phyloP scores from a whole-genome alignment of 2,113 vertebrate genomes.

The Piaya cayana region DNA sequence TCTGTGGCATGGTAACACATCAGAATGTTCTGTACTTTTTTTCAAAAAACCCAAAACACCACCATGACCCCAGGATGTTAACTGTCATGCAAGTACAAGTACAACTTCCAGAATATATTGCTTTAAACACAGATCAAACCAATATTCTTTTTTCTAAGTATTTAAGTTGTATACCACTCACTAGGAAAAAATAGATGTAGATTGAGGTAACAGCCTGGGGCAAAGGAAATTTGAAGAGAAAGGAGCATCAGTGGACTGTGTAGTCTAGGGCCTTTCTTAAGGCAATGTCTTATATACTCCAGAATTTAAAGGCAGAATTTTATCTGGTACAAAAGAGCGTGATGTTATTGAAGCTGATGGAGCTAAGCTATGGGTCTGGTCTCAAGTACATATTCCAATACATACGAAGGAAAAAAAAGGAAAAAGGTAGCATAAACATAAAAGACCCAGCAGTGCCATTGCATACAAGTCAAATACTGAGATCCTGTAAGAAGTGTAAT shows the following conservation, averaged over 20 bases:
- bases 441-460: not conserved
- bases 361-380: not conserved
- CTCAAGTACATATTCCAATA: not conserved
- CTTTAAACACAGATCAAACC: conserved; percentile 39
- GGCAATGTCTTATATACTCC: not conserved
- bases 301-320: not conserved
- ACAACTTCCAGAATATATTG: not conserved
- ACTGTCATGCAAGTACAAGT: not conserved
- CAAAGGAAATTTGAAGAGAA: conserved; percentile 27
- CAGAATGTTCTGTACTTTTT: not conserved
- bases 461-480: not conserved
- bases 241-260: not conserved
- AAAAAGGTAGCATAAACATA: not conserved
- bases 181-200: not conserved
- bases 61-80: not conserved
- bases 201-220: conserved; percentile 33
- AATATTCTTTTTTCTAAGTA: conserved; percentile 16
- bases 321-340: not conserved
- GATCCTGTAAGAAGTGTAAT: not conserved
- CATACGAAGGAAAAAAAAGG: not conserved
- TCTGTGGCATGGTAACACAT: not conserved
- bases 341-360: not conserved
- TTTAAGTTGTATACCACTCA: conserved; percentile 6
- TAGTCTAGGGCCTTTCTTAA: not conserved
- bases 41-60: not conserved